Conservation (phyloP, 1,140 invertebrate genomes). For the Leptinotarsa defecta region DNA sequence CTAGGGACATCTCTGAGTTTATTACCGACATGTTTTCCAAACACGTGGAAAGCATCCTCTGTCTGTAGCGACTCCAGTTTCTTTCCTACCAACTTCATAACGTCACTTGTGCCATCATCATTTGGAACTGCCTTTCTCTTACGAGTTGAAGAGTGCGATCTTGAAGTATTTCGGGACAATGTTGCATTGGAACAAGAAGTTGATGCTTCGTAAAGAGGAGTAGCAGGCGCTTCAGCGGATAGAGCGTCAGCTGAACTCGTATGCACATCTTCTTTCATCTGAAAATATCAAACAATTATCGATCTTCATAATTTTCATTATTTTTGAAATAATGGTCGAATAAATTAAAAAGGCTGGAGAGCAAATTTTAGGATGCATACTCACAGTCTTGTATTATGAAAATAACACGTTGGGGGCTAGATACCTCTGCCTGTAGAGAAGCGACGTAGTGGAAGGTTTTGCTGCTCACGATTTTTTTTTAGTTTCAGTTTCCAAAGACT, state of each 20-base stretch:
- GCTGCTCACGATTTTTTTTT: neutral
- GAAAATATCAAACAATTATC: conserved; percentile 23
- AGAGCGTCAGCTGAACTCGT: conserved; percentile 21
- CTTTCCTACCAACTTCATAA: neutral
- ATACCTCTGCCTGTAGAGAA: too few relatives aligned
- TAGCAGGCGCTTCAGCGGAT: conserved; percentile 23
- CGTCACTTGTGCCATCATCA: neutral
- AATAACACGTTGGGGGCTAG: too few relatives aligned
- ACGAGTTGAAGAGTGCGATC: conserved; percentile 14
- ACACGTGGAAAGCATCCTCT: neutral
- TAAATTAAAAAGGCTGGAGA: too few relatives aligned
- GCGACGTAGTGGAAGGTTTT: too few relatives aligned
- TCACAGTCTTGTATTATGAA: too few relatives aligned
- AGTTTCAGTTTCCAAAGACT: conserved; percentile 27
- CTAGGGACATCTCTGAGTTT: neutral
- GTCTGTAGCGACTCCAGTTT: neutral
- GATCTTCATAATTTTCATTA: conserved; percentile 26
- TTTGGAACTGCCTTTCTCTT: conserved; percentile 3
- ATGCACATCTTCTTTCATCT: conserved; percentile 21
- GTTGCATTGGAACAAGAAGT: conserved; percentile 6
- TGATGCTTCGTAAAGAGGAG: conserved; percentile 20
- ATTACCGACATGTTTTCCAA: conserved; percentile 5
- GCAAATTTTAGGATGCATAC: too few relatives aligned
- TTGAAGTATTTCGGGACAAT: conserved; percentile 23
- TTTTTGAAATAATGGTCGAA: neutral